Conservation (phyloP, 1,140 invertebrate species). For the Lordiphosa clarofinis region DNA sequence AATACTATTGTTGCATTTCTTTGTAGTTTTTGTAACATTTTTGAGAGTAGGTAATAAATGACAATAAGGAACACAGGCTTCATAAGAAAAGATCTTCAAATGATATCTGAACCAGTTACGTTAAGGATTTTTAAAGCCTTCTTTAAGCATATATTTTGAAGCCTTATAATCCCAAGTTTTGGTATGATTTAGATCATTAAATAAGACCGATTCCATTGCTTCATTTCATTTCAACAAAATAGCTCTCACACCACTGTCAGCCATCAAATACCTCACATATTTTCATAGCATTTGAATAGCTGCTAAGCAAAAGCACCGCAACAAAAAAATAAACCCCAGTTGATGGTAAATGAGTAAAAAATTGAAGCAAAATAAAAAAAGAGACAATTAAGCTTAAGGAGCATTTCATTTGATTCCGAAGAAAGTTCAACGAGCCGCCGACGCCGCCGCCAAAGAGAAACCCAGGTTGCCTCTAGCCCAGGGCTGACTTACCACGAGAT, state of each 20-base stretch:
- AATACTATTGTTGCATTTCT: too few species aligned
- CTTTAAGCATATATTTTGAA: too few species aligned
- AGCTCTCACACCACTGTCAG: constrained; percentile 11
- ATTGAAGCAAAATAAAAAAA: constrained; percentile 52
- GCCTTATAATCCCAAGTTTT: too few species aligned
- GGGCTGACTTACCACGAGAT: constrained; percentile 47
- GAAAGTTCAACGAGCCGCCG: constrained; percentile 53
- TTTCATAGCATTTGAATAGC: constrained; percentile 71
- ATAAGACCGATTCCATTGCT: too few species aligned
- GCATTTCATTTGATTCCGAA: constrained; percentile 70
- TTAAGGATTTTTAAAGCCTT: too few species aligned
- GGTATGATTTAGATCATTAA: too few species aligned
- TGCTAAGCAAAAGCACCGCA: constrained; percentile 47
- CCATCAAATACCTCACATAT: constrained; percentile 45
- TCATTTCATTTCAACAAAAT: too few species aligned
- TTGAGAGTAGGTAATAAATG: too few species aligned
- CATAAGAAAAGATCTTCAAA: too few species aligned
- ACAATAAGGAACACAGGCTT: too few species aligned
- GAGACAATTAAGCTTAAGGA: constrained; percentile 78
- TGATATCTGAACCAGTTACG: too few species aligned
- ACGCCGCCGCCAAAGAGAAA: constrained; percentile 52
- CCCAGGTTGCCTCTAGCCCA: constrained; percentile 34
- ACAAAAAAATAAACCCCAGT: constrained; percentile 23
- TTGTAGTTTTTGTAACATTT: too few species aligned
- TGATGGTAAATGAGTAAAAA: constrained; percentile 65